A percentile compares a stretch with the other conserved stretches of the same genome.
These are phyloP conservation scores for Lycaena phlaeas DNA, from an alignment of 2,888 invertebrate genomes.

Conservation along the genomic window DNA sequence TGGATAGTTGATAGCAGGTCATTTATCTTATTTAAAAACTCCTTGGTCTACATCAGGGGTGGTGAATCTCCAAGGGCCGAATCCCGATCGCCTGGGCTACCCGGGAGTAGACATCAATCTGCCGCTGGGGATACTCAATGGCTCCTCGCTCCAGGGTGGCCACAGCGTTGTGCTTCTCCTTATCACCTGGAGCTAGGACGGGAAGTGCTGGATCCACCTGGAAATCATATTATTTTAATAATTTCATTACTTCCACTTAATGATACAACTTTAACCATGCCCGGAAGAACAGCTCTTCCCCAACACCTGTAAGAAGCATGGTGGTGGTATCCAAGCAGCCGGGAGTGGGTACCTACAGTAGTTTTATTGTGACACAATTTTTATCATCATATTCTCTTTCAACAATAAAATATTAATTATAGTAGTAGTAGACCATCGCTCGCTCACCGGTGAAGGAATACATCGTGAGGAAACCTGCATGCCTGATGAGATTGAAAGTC, in stretches of 20 bases:
- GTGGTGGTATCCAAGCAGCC: no score
- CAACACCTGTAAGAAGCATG: no score
- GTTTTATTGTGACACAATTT: no score
- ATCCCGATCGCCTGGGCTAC: conserved; percentile 73
- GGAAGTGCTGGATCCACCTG: conserved; percentile 76
- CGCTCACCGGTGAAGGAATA: no score
- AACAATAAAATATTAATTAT: no score
- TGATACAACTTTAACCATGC: neutral
- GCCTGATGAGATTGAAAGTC: no score
- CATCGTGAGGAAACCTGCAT: no score
- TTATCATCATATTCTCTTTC: no score
- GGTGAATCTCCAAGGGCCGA: conserved; percentile 33
- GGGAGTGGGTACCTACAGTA: no score
- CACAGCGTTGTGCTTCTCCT: conserved; percentile 79
- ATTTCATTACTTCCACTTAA: neutral
- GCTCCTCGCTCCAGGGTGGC: conserved; percentile 81
- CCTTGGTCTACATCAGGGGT: neutral
- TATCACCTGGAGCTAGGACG: conserved; percentile 90
- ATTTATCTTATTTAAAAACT: no score
- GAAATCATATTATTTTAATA: conserved; percentile 3
- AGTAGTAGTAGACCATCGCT: no score
- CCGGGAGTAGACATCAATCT: conserved; percentile 76
- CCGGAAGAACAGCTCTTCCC: neutral
- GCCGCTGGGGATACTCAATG: conserved; percentile 83
- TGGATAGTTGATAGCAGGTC: no score